phyloP scores from a whole-genome alignment of 1,140 invertebrate species.

The Elymnias hypermnestra region DNA sequence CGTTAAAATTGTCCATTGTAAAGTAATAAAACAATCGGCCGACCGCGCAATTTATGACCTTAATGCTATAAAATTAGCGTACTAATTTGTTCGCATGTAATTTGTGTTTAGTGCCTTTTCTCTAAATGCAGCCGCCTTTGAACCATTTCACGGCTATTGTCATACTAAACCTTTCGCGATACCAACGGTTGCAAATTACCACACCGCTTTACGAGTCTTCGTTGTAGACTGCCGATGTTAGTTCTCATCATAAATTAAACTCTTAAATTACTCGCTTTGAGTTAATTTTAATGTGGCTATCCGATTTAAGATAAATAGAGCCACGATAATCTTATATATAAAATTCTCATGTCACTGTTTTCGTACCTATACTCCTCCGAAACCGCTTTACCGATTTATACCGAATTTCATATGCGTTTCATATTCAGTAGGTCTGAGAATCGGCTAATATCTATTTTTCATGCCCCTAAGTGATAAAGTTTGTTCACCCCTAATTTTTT shows the following conservation, averaged over 20 bases:
- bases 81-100: constrained; percentile 60
- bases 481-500: too few relatives aligned
- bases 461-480: too few relatives aligned
- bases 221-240: not conserved
- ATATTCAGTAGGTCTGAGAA: too few relatives aligned
- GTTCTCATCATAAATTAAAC: not conserved
- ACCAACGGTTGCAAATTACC: constrained; percentile 52
- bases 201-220: constrained; percentile 44
- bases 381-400: too few relatives aligned
- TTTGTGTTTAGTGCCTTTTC: constrained; percentile 49
- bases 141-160: constrained; percentile 63
- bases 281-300: not conserved
- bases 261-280: not conserved
- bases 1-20: constrained; percentile 48
- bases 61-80: constrained; percentile 66
- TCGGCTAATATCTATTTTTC: too few relatives aligned
- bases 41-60: constrained; percentile 51
- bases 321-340: too few relatives aligned
- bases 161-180: constrained; percentile 30
- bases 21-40: constrained; percentile 53
- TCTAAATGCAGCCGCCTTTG: constrained; percentile 31
- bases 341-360: too few relatives aligned
- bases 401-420: too few relatives aligned
- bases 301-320: too few relatives aligned
- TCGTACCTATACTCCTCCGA: too few relatives aligned